Evolutionary conservation across 2,888 invertebrate genomes (phyloP).

Genomic region (Celastrina argiolus): DNA sequence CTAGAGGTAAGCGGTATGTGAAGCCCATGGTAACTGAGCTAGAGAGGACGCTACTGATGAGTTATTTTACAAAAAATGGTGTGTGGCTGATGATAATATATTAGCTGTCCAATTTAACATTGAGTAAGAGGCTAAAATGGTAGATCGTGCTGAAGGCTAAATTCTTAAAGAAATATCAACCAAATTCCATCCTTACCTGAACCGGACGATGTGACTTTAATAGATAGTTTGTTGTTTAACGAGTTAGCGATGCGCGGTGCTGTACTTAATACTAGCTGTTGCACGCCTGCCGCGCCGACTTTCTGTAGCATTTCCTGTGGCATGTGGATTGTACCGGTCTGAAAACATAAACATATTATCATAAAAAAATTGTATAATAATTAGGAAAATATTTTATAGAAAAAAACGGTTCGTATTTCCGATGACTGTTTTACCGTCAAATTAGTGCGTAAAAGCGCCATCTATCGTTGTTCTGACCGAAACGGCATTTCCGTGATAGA

Average conservation of each 20-base stretch:
- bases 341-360: slow-evolving; percentile 28
- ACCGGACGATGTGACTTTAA: slow-evolving; percentile 80
- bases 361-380: neutral
- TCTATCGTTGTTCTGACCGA: neutral
- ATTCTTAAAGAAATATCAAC: no score
- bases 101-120: no score
- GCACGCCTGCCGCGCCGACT: slow-evolving; percentile 67
- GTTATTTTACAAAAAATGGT: no score
- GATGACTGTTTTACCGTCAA: neutral
- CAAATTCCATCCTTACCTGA: slow-evolving; percentile 45
- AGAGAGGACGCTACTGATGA: no score
- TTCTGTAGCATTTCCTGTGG: slow-evolving; percentile 72
- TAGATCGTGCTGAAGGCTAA: no score
- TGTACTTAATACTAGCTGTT: slow-evolving; percentile 64
- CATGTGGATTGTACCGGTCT: slow-evolving; percentile 80
- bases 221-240: slow-evolving; percentile 80
- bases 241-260: slow-evolving; percentile 67
- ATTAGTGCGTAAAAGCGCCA: no score
- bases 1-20: no score
- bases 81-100: no score
- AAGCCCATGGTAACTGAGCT: no score
- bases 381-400: no score
- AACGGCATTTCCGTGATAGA: no score
- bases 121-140: neutral
- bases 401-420: neutral